A percentile compares a stretch with the other conserved stretches of the same genome.
Conservation (phyloP, 2,888 invertebrate genomes). For the Pyrgus malvae region DNA sequence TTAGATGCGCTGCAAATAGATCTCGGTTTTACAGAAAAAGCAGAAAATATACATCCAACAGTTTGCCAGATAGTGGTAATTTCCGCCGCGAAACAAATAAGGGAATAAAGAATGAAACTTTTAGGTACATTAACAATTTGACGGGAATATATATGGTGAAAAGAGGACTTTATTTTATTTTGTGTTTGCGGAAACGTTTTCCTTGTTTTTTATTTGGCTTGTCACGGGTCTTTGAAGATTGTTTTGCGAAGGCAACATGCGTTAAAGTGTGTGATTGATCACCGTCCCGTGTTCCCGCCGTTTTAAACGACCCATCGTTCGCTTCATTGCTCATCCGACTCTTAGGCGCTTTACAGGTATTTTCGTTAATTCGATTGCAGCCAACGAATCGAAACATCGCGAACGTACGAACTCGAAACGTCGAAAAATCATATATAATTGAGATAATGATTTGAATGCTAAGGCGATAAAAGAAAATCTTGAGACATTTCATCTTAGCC, state of each 20-base stretch:
- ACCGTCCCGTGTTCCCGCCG: slow-evolving; percentile 41
- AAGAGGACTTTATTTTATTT: slow-evolving; percentile 3
- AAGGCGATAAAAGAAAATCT: neutral
- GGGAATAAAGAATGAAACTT: slow-evolving; percentile 39
- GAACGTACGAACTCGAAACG: slow-evolving; percentile 32
- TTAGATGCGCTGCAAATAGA: slow-evolving; percentile 56
- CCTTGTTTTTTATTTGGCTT: slow-evolving; percentile 8
- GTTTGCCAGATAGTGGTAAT: slow-evolving; percentile 58
- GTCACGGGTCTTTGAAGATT: slow-evolving; percentile 14
- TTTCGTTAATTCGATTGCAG: slow-evolving; percentile 57
- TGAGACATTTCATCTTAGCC: neutral
- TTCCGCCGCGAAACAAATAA: slow-evolving; percentile 61
- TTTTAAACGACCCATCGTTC: slow-evolving; percentile 48
- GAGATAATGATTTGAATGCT: slow-evolving; percentile 44
- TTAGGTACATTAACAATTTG: slow-evolving; percentile 16
- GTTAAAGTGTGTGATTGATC: slow-evolving; percentile 47
- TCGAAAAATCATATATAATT: slow-evolving; percentile 61
- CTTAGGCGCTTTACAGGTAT: slow-evolving; percentile 44
- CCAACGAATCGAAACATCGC: slow-evolving; percentile 47
- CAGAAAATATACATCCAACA: slow-evolving; percentile 48
- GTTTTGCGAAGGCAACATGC: slow-evolving; percentile 26
- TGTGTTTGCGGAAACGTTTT: slow-evolving; percentile 3
- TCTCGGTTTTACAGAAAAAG: slow-evolving; percentile 46
- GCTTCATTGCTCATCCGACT: slow-evolving; percentile 52
- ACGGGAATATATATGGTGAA: slow-evolving; percentile 6